Percentiles rank a stretch among this genome's conserved stretches.
Conservation (phyloP, 1,140 invertebrate genomes). For the Pseudomyrmex dendroicus region DNA sequence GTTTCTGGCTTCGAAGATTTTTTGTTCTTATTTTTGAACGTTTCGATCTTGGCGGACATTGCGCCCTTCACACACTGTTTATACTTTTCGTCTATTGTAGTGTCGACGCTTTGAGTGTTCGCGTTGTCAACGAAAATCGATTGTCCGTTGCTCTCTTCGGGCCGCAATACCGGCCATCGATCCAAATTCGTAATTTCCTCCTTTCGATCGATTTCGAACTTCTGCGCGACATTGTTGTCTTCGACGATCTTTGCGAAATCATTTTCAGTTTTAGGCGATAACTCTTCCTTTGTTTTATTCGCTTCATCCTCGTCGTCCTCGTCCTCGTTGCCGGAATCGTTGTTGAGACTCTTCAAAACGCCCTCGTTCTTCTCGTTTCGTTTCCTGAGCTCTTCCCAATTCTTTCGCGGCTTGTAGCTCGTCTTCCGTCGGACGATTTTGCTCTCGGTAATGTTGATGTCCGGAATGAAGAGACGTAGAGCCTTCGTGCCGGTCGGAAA, state of each 20-base stretch:
- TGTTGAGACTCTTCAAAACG: constrained; percentile 76
- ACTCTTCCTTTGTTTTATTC: neutral
- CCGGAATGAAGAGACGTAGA: constrained; percentile 85
- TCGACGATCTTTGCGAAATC: neutral
- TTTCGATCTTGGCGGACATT: constrained; percentile 54
- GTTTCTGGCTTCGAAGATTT: constrained; percentile 39
- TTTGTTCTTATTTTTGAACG: neutral
- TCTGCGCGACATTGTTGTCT: neutral
- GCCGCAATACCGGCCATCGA: constrained; percentile 70
- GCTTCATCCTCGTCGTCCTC: constrained; percentile 76
- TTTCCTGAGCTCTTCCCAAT: constrained; percentile 84
- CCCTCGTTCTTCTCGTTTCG: constrained; percentile 83
- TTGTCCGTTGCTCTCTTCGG: constrained; percentile 52
- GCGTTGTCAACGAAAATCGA: constrained; percentile 63
- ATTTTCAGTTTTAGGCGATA: neutral
- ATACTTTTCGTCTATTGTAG: constrained; percentile 81
- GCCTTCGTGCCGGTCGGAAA: constrained; percentile 86
- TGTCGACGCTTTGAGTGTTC: constrained; percentile 72
- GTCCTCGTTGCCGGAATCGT: constrained; percentile 81
- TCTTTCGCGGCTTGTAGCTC: constrained; percentile 83
- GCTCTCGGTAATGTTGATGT: constrained; percentile 85
- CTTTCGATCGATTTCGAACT: neutral
- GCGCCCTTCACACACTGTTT: constrained; percentile 81
- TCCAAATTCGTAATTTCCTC: constrained; percentile 3
- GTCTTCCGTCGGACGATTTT: constrained; percentile 83